Conservation (phyloP, 1,140 invertebrate genomes). For the Diachasmimorpha longicaudata region DNA sequence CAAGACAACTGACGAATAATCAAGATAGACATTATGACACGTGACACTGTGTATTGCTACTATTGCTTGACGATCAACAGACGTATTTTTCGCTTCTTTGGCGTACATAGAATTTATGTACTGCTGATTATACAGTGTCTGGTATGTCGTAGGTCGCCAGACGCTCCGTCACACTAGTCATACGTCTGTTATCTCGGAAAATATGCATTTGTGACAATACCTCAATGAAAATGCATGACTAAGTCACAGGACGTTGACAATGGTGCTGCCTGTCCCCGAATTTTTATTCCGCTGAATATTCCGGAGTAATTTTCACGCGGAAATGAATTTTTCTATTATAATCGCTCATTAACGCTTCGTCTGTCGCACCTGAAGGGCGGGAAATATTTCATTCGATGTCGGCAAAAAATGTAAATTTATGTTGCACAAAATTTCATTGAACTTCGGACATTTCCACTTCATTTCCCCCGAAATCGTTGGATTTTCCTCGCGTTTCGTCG, state of each 20-base stretch:
- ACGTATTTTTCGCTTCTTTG: not conserved
- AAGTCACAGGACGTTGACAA: not conserved
- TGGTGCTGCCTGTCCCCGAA: no score
- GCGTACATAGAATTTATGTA: not conserved
- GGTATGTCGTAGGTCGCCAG: not conserved
- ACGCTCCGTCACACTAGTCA: not conserved
- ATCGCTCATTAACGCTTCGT: no score
- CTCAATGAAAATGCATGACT: not conserved
- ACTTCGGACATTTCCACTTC: no score
- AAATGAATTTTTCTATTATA: no score
- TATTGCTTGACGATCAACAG: not conserved
- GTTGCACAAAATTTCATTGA: no score
- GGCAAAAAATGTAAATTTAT: no score
- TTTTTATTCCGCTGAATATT: no score
- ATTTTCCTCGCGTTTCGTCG: no score
- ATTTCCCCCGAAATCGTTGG: no score
- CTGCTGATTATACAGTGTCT: not conserved
- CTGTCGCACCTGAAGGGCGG: no score
- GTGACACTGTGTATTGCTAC: not conserved
- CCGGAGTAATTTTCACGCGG: no score
- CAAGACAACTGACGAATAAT: not conserved
- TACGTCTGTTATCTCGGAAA: not conserved
- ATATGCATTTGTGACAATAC: not conserved
- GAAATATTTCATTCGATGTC: no score
- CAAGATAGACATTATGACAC: not conserved